Percentiles rank a stretch among this genome's conserved stretches.
Evolutionary conservation across 2,113 vertebrate species (phyloP).

Genomic region (Laticauda colubrina): DNA sequence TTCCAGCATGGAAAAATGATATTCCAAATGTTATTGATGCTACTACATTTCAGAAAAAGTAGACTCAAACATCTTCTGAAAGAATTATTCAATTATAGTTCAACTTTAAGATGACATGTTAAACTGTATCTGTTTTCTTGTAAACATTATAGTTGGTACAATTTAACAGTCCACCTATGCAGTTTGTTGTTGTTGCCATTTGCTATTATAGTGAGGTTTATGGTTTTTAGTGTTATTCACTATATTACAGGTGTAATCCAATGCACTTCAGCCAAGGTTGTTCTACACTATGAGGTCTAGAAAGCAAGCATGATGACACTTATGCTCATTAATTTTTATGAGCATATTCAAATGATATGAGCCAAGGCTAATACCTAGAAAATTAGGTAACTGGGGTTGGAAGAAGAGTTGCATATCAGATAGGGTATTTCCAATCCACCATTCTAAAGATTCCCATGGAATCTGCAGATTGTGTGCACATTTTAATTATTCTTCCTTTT

Average conservation of each 20-base stretch:
- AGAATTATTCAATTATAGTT: neutral
- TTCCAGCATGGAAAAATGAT: neutral
- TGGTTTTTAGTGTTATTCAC: neutral
- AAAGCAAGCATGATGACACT: neutral
- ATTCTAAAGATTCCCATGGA: neutral
- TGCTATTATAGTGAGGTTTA: neutral
- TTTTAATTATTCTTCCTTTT: neutral
- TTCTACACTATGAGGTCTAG: neutral
- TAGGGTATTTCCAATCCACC: neutral
- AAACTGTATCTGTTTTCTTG: neutral
- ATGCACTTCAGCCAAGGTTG: neutral
- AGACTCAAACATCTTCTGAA: neutral
- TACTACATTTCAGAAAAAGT: neutral
- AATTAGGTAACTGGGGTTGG: neutral
- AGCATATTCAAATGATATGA: neutral
- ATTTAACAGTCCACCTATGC: neutral
- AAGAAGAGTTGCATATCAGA: neutral
- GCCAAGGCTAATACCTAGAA: neutral
- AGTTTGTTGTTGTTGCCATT: neutral
- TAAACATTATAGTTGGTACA: neutral
- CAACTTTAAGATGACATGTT: neutral
- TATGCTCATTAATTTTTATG: neutral
- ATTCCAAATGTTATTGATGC: neutral
- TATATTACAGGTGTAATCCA: neutral
- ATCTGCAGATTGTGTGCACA: neutral